Percentiles rank a stretch among this genome's conserved stretches.
Evolutionary conservation across 1,140 invertebrate genomes (phyloP).

Genomic region (Lasaia peninsularis): DNA sequence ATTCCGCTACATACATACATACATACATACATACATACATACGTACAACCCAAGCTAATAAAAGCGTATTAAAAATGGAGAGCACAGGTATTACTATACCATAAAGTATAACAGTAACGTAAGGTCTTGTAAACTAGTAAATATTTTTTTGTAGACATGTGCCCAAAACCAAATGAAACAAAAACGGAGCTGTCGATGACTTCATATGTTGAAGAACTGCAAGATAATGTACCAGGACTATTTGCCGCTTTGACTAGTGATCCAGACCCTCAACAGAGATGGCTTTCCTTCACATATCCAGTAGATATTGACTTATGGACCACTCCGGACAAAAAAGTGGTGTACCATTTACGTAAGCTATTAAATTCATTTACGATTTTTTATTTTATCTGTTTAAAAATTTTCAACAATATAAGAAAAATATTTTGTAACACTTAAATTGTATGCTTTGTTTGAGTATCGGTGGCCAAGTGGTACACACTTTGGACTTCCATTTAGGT

Average conservation of each 20-base stretch:
- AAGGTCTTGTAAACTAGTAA: constrained; percentile 1
- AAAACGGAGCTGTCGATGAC: constrained; percentile 84
- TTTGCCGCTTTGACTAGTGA: constrained; percentile 90
- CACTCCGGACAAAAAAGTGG: constrained; percentile 80
- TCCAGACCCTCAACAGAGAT: constrained; percentile 84
- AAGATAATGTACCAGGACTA: constrained; percentile 88
- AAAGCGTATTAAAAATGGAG: too few relatives aligned
- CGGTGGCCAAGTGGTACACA: too few relatives aligned
- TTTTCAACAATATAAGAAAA: too few relatives aligned
- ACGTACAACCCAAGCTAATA: too few relatives aligned
- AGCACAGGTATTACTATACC: too few relatives aligned
- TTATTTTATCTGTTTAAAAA: too few relatives aligned
- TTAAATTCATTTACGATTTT: too few relatives aligned
- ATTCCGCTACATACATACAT: too few relatives aligned
- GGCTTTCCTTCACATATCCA: constrained; percentile 88
- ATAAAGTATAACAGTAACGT: background rate
- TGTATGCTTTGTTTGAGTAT: too few relatives aligned
- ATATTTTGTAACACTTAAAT: too few relatives aligned
- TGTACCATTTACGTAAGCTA: constrained; percentile 84
- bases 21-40: too few relatives aligned
- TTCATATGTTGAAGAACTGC: constrained; percentile 92
- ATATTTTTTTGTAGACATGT: constrained; percentile 83
- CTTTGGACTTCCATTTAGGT: too few relatives aligned
- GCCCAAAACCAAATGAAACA: constrained; percentile 90
- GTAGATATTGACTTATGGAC: constrained; percentile 79